A percentile compares a stretch with the other conserved stretches of the same genome.
Evolutionary conservation across 2,888 invertebrate species (phyloP).

Genomic region (Pseudococcus viburni): DNA sequence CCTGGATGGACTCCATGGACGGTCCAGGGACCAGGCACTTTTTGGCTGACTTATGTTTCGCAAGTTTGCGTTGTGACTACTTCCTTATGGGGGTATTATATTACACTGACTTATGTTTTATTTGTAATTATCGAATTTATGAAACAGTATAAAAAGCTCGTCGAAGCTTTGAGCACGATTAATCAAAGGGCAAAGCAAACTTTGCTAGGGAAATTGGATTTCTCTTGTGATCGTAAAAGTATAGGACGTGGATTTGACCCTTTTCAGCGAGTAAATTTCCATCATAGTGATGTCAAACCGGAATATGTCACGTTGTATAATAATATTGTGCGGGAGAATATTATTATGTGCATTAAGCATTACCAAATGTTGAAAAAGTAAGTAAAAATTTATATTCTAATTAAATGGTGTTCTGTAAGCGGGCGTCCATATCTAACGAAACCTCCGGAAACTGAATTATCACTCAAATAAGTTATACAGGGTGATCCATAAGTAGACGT

Average conservation of each 20-base stretch:
- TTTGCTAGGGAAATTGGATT: not conserved
- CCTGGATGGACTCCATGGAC: conserved; percentile 31
- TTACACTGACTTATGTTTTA: conserved; percentile 13
- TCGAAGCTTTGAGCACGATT: not conserved
- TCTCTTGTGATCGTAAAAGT: not conserved
- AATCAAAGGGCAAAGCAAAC: not conserved
- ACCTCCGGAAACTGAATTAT: too few species aligned
- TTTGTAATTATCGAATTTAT: conserved; percentile 10
- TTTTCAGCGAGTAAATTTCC: not conserved
- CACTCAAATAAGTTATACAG: too few species aligned
- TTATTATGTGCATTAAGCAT: not conserved
- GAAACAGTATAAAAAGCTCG: conserved; percentile 41
- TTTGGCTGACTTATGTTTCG: conserved; percentile 34
- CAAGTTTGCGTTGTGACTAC: conserved; percentile 30
- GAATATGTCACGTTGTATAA: conserved; percentile 9
- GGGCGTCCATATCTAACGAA: too few species aligned
- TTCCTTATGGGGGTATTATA: conserved; percentile 28
- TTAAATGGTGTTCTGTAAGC: too few species aligned
- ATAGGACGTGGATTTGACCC: not conserved
- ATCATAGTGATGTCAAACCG: not conserved
- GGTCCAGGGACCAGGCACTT: not conserved
- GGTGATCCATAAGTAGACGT: too few species aligned
- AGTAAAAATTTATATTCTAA: not conserved
- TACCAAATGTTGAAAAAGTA: conserved; percentile 27
- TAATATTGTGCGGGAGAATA: not conserved